Evolutionary conservation across 2,888 invertebrate genomes (phyloP), one percentile per base, ranked within the genome.

Genomic region (Thymelicus acteon): DNA sequence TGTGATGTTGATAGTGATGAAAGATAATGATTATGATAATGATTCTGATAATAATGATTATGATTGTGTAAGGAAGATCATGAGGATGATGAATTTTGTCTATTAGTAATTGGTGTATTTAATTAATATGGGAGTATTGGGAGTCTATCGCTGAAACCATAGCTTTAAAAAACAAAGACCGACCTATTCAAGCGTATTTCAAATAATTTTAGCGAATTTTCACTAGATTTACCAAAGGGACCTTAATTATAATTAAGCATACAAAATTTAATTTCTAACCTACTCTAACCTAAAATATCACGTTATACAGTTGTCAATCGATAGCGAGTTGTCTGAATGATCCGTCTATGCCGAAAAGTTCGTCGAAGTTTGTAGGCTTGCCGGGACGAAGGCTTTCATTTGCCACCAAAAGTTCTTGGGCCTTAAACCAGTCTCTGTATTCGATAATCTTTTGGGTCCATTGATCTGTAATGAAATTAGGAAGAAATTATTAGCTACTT

Each of bases 261-360:
- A 31, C 31, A 31, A 31, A 40, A 40, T 40, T 8, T 8, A 40
- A 0, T 57, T 15, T 5, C 6, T 57, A 37, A 37, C n/a, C 4
- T 58, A 58, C 2, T n/a, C 6, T 58, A 58, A 58, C 37, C 58
- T 57, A 31, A 52, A 52, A 3, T 57, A 57, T 57, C 57, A 57
- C 57, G 24, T 57, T 10, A 2, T 13, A 57, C 31, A 39, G 7
- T 37, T n/a, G 63, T 93, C 95, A 97, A 91, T 97, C 97, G 79
- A 98, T 97, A 72, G 95, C 91, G 58, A 98, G 90, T 85, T 98
- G 97, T 79, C 97, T 95, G 89, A 98, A 98, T 62, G 97, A 97
- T 64, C 98, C 98, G 80, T 98, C 98, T 81, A 98, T 95, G 6
- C 98, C 98, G 79, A 98, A 97, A 0, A 98, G 91, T 81, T 98